Evolutionary conservation across 2,888 invertebrate genomes (phyloP).

Genomic region (Ornithoptera alexandrae): DNA sequence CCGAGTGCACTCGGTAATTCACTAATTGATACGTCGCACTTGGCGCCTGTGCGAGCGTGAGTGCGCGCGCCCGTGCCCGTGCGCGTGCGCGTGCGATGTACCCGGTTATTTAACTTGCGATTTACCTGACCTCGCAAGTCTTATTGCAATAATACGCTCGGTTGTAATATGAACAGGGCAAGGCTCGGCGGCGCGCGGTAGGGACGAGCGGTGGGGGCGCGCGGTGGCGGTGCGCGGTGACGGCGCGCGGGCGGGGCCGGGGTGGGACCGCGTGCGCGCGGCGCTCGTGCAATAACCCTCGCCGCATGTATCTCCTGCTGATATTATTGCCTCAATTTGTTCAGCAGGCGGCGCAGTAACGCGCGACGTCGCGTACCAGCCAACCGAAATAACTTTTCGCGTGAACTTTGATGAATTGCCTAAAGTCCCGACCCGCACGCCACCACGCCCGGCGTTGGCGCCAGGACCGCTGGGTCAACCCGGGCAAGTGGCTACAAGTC

Average conservation of each 20-base stretch:
- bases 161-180: constrained; percentile 10
- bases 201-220: too few species aligned
- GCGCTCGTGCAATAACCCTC: constrained; percentile 11
- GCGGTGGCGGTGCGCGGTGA: neutral
- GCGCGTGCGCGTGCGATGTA: too few species aligned
- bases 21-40: constrained; percentile 7
- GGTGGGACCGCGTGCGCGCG: constrained; percentile 1
- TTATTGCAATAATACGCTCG: constrained; percentile 6
- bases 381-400: constrained; percentile 6
- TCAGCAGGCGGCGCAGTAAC: neutral
- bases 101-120: too few species aligned
- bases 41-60: neutral
- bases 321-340: constrained; percentile 24
- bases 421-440: constrained; percentile 3
- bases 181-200: neutral
- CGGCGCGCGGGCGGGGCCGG: neutral
- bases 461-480: too few species aligned
- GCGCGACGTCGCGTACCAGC: neutral
- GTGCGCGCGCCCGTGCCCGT: too few species aligned
- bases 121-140: too few species aligned
- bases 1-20: neutral
- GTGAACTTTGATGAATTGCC: constrained; percentile 17
- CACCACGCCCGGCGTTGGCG: too few species aligned
- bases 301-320: constrained; percentile 22
- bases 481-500: too few species aligned